Percentiles rank a stretch among this genome's conserved stretches.
Evolutionary conservation across 2,113 vertebrate genomes (phyloP).

Genomic region (Pyxicephalus adspersus): DNA sequence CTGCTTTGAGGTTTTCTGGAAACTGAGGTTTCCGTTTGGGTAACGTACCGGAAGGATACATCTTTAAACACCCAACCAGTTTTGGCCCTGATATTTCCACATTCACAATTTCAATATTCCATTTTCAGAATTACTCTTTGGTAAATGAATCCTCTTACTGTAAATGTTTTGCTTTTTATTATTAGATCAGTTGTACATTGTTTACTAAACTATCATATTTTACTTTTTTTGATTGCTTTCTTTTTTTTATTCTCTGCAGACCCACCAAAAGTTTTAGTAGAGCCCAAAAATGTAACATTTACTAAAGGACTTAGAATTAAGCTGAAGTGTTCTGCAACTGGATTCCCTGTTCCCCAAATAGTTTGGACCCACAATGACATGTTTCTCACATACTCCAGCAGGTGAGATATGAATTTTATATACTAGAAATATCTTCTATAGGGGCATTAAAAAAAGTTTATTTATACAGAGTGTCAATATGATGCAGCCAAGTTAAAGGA

Average conservation of each 20-base stretch:
- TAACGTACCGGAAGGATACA: neutral
- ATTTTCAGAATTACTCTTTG: no score
- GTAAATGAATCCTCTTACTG: no score
- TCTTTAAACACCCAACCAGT: neutral
- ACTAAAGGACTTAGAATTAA: conserved; percentile 82
- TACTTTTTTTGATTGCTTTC: neutral
- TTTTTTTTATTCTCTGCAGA: conserved; percentile 72
- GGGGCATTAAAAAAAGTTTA: no score
- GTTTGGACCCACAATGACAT: conserved; percentile 90
- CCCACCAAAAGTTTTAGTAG: conserved; percentile 79
- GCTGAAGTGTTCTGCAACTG: conserved; percentile 84
- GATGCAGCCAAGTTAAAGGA: no score
- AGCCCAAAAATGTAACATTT: conserved; percentile 88
- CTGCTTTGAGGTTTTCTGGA: no score
- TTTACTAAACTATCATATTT: neutral
- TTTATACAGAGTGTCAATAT: no score
- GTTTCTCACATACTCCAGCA: conserved; percentile 85
- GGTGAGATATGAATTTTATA: conserved; percentile 66
- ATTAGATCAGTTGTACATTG: no score
- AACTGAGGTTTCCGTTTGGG: no score
- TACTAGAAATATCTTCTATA: no score
- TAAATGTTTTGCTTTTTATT: no score
- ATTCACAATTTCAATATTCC: neutral
- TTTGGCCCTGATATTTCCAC: neutral
- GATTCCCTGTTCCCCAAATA: conserved; percentile 83